Base-by-base conservation (phyloP, 2,888 invertebrate species). In the Diarsia mendica region DNA sequence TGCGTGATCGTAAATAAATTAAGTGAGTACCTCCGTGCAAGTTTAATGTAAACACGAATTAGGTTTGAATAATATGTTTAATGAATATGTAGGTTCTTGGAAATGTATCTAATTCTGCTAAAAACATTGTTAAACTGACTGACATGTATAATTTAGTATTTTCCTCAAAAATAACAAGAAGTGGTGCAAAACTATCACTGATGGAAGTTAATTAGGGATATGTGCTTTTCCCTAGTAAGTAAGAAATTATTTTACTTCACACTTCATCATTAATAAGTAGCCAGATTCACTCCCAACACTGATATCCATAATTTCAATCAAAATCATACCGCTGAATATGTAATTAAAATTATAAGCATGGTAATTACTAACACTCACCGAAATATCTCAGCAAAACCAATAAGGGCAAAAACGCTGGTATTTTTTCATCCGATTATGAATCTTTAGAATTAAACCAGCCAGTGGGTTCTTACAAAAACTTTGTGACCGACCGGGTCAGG, bases 401-500 rank as follows among this genome's bases (percentile, higher is more conserved):
- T 70, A 67, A 2, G 15, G 15, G 63, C 69, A 49, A 67, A 77
- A 83, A 68, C 15, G 39, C 9, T 51, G 39, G 58, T 49, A 55
- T 49, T 78, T 79, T 77, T 81, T 68, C 53, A 83, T 83, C 79
- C 23, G 69, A 80, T 72, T 81, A 82, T 76, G 72, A 82, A 68
- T 74, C 71, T 58, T 63, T 64, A 63, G 46, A 71, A 81, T 64
- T 33, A 74, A 77, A 75, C 58, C 49, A n/a, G 58, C 48, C 69
- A 53, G 53, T 68, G 65, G 51, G 63, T 55, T 51, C 72, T 77
- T 75, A 53, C 67, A 73, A 74, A 74, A 85, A 83, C 75, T 83
- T 85, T 33, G 69, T 60, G 58, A 76, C 79, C 75, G 76, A 80
- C 58, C 39, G 77, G 87, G 81, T 75, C 81, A 87, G 81, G 81